Evolutionary conservation across 2,888 invertebrate genomes (phyloP), one percentile per base, ranked within the genome.

Genomic region (Maniola hyperantus): DNA sequence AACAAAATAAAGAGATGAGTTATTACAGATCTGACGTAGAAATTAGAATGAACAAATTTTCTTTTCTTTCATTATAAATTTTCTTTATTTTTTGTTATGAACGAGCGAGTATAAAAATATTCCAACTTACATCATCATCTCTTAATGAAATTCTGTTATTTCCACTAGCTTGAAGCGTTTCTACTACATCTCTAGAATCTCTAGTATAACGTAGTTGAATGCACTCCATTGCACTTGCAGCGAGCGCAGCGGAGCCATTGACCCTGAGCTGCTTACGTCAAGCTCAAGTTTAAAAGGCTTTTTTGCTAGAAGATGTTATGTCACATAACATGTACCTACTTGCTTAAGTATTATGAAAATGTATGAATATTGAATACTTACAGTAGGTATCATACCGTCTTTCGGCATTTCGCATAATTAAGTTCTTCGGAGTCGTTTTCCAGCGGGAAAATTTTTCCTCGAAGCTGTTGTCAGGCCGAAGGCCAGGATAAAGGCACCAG

Each of bases 241-340:
- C 73, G 72, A 77, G 79, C 74, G 70, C 65, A 68, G 74, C 66
- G 65, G 67, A 77, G 85, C 83, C 84, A 75, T 82, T 83, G 83
- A 79, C 85, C 84, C 79, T 84, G 83, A 81, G 84, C 79, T 73
- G 69, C 65, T 67, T 64, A 71, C 66, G 67, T 71, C 67, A 70
- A 64, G 64, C 60, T 68, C 39, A 66, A 70, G 68, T 64, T 68
- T 60, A 64, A 60, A 54, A 58, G 57, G 15, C 42, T 63, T 57
- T 59, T 63, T 44, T 61, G 26, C 13, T 33, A 18, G 13, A 8
- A 48, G 50, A 20, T 6, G 15, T 48, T 48, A 51, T 13, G 26
- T 51, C 11, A 51, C 50, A 51, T 51, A 26, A 26, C 26, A 20
- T 20, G 26, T 26, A 26, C 26, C 26, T 26, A 26, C 26, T 7